Percentiles rank a stretch among this genome's conserved stretches.
phyloP scores from a whole-genome alignment of 1,140 invertebrate genomes.

The Nylanderia fulva region DNA sequence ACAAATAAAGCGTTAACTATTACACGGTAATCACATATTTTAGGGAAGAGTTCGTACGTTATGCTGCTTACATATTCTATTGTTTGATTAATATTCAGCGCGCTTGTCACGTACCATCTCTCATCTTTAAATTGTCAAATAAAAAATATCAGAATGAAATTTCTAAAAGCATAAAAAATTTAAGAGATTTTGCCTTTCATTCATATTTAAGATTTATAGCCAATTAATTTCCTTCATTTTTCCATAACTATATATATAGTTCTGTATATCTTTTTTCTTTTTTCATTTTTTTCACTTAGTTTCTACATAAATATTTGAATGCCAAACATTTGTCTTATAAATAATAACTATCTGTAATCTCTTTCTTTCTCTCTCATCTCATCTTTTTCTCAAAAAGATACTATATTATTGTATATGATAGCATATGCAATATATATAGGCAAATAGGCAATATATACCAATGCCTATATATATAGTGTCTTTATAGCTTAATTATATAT shows the following conservation, averaged over 20 bases:
- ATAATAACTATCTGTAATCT: neutral
- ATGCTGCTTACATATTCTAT: constrained; percentile 57
- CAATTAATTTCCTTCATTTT: too few species aligned
- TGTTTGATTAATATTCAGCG: constrained; percentile 60
- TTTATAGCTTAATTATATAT: constrained; percentile 27
- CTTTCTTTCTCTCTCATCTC: too few species aligned
- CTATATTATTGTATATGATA: neutral
- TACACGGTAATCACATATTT: constrained; percentile 69
- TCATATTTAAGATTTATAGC: too few species aligned
- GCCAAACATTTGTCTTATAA: constrained; percentile 5
- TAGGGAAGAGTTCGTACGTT: constrained; percentile 67
- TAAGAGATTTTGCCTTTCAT: neutral
- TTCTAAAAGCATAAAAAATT: neutral
- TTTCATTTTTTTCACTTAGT: neutral
- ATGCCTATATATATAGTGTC: constrained; percentile 8
- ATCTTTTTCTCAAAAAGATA: constrained; percentile 2
- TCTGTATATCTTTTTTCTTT: too few species aligned
- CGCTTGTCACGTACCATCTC: neutral
- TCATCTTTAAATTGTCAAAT: constrained; percentile 61
- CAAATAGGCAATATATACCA: neutral
- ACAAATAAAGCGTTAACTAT: constrained; percentile 76
- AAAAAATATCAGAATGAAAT: constrained; percentile 20
- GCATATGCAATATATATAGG: neutral
- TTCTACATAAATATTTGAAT: constrained; percentile 39
- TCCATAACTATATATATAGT: too few species aligned